Percentiles rank a stretch among this genome's conserved stretches.
Conservation (phyloP, 1,140 invertebrate genomes). For the Laupala kohalensis region DNA sequence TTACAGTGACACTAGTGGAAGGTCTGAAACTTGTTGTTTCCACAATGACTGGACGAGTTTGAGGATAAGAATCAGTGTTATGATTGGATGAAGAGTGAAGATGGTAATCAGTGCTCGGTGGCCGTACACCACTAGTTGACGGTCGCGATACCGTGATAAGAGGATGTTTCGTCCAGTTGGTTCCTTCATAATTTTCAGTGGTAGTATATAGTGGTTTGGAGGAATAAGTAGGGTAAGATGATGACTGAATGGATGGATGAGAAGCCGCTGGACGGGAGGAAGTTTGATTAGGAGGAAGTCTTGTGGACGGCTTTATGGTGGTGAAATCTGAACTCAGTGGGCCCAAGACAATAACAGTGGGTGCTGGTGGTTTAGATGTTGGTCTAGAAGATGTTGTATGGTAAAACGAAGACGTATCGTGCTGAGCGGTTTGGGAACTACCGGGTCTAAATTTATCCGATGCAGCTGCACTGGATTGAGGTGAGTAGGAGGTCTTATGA, state of each 20-base stretch:
- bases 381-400: not conserved
- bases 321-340: constrained; percentile 38
- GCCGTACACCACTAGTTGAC: not conserved
- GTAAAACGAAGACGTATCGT: not conserved
- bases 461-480: constrained; percentile 11
- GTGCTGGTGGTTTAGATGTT: constrained; percentile 31
- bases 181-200: not conserved
- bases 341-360: constrained; percentile 56
- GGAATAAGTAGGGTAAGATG: not conserved
- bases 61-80: not conserved
- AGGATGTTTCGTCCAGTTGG: not conserved
- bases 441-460: constrained; percentile 2
- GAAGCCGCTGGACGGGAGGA: not conserved
- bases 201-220: not conserved
- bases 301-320: constrained; percentile 27
- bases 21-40: not conserved
- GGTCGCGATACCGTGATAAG: not conserved
- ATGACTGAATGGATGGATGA: not conserved
- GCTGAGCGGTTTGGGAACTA: not conserved
- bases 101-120: not conserved
- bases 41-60: not conserved
- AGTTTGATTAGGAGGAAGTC: not conserved
- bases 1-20: not conserved
- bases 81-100: not conserved
- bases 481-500: constrained; percentile 4